A percentile compares a stretch with the other conserved stretches of the same genome.
Conservation (phyloP, 2,888 invertebrate species). For the Carterocephalus palaemon region DNA sequence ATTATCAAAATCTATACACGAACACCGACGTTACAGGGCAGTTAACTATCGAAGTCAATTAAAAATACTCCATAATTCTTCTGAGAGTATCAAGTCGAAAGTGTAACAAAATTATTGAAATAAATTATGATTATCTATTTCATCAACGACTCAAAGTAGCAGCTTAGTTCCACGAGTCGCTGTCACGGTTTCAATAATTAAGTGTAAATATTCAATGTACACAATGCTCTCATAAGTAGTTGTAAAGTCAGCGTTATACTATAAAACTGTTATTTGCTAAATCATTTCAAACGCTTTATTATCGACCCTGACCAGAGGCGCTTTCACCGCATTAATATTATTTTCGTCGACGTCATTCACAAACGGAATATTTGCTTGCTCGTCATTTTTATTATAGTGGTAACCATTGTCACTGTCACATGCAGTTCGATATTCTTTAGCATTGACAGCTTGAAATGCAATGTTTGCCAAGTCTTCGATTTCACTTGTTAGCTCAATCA, state of each 20-base stretch:
- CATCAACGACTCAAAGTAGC: too few species aligned
- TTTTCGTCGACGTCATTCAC: constrained; percentile 12
- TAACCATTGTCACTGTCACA: constrained; percentile 18
- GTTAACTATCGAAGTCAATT: too few species aligned
- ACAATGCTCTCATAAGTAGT: not conserved
- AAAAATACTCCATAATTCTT: too few species aligned
- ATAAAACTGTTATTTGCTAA: not conserved
- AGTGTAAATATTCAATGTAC: not conserved
- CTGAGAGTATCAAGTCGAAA: too few species aligned
- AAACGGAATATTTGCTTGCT: constrained; percentile 15
- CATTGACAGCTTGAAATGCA: constrained; percentile 11
- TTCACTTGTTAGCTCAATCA: constrained; percentile 16
- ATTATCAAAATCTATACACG: too few species aligned
- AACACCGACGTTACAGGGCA: too few species aligned
- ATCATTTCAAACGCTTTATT: constrained; percentile 2
- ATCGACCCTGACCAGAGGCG: not conserved
- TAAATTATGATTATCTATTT: too few species aligned
- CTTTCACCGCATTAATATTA: constrained; percentile 13
- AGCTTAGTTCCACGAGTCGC: too few species aligned
- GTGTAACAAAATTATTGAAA: too few species aligned
- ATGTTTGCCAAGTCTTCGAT: constrained; percentile 17
- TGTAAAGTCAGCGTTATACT: too few species aligned
- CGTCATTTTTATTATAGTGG: constrained; percentile 14
- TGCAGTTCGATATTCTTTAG: constrained; percentile 20
- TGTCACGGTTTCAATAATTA: too few species aligned